Evolutionary conservation across 2,888 invertebrate genomes (phyloP), one percentile per base, ranked within the genome.

Genomic region (Exephanes ischioxanthus): DNA sequence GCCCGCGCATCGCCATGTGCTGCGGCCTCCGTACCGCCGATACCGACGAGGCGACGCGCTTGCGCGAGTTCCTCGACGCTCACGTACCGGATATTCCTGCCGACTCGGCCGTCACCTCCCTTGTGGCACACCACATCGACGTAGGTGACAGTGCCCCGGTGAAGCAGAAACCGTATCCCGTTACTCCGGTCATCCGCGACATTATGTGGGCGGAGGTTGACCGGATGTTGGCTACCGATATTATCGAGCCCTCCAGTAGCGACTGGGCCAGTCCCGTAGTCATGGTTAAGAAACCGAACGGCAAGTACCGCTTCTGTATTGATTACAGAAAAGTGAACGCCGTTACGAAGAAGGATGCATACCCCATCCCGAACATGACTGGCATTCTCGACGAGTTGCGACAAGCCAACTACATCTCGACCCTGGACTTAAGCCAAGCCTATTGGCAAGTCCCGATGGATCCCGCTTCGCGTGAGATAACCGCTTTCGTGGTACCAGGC

Each of bases 311-410:
- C 5, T 90, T 92, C 30, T 90, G 91, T 66, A 88, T 91, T 0
- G 92, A 92, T 73, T 91, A 86, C 55, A 73, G 92, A 4, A 88
- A 89, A 45, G 70, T 93, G 0, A 94, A 92, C 70, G 58, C 58
- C 4, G 90, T 92, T 0, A 91, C 91, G 0, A 84, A 88, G 51
- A 81, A 86, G 14, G 90, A 92, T 84, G 89, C 91, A 0, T 91
- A 92, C 86, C 91, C 70, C 2, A 58, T 92, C 0, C 92, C 90
- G 0, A 87, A 89, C 48, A 89, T 92, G n/a, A 87, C 87, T 0
- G 77, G 86, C 0, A 91, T 90, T n/a, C 80, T 92, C 22, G 89
- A 92, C 51, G 80, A 86, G 19, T 82, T 92, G 0, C 73, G 90
- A 2, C 86, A 89, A 61, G 89, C 91, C 9, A 85, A 86, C 55